Base-by-base conservation (phyloP, 1,140 invertebrate species). In the Drosophila erecta region DNA sequence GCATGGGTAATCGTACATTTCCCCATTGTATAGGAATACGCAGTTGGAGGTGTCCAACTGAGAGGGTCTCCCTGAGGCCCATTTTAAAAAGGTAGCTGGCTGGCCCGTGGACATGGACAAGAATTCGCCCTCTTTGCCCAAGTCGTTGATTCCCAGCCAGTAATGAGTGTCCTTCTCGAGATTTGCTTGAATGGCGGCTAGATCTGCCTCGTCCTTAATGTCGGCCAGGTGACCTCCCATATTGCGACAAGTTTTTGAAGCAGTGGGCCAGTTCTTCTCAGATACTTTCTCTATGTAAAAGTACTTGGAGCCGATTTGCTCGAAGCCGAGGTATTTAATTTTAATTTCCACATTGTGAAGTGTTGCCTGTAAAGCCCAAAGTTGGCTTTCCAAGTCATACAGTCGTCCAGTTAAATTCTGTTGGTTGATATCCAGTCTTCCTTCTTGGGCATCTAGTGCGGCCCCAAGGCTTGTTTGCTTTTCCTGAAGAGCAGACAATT, bases 131-230 rank as follows among this genome's bases (percentile, higher is more conserved):
- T 44, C 4, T 0, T 10, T 6, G 1, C 2, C 10, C 12, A 27
- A 17, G 14, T 46, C 55, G 12, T 11, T 57, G 12, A 57, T 57
- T 27, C 55, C 55, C 24, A 57, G 24, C 55, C 55, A 46, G 24
- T 57, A 57, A 11, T 57, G 12, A 1, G 24, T 57, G 4, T 20
- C 15, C 4, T 10, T n/a, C 40, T 33, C 11, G 15, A 57, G 40
- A 17, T n/a, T 46, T 8, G 4, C 24, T 1, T 30, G 8, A n/a
- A 57, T 4, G 4, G 0, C 43, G 1, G 7, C 15, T 0, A 57
- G 17, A 30, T 46, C 40, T 17, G 27, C 12, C 20, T 46, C 12
- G 24, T 46, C 10, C 24, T 20, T 10, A 1, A 46, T 11, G 1
- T 41, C 40, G 0, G 40, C 55, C 24, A 57, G 40, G 15, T 57